These are phyloP conservation scores for Stenoptilia bipunctidactyla DNA, from an alignment of 2,888 invertebrate genomes.

Conservation along the genomic window DNA sequence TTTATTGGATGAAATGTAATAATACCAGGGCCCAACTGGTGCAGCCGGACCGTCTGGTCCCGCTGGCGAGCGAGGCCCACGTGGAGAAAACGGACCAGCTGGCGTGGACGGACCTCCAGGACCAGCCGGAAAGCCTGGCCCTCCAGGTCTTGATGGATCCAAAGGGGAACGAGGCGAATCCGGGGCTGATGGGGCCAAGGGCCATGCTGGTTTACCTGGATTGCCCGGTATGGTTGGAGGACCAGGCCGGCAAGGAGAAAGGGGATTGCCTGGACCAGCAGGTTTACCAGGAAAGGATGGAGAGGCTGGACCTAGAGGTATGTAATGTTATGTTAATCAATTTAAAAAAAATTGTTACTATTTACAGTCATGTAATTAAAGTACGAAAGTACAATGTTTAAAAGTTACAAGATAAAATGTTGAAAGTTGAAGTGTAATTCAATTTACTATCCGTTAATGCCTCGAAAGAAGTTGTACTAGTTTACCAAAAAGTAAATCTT, in stretches of 20 bases:
- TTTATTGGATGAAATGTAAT: too few species aligned
- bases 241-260: conserved; percentile 76
- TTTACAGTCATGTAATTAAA: too few species aligned
- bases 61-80: conserved; percentile 78
- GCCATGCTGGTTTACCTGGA: conserved; percentile 87
- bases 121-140: conserved; percentile 81
- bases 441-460: too few species aligned
- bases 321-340: too few species aligned
- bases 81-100: conserved; percentile 80
- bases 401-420: too few species aligned
- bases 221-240: conserved; percentile 84
- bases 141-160: conserved; percentile 79
- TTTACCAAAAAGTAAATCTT: too few species aligned
- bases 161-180: conserved; percentile 73
- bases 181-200: conserved; percentile 82
- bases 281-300: conserved; percentile 85
- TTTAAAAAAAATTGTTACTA: too few species aligned
- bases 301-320: conserved; percentile 79
- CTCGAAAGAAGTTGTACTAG: too few species aligned
- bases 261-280: conserved; percentile 72
- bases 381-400: too few species aligned
- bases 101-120: conserved; percentile 85
- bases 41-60: conserved; percentile 75
- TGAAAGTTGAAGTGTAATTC: too few species aligned
- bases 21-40: conserved; percentile 78